Evolutionary conservation across 1,140 invertebrate species (phyloP).

Genomic region (Coenobita brevimanus): DNA sequence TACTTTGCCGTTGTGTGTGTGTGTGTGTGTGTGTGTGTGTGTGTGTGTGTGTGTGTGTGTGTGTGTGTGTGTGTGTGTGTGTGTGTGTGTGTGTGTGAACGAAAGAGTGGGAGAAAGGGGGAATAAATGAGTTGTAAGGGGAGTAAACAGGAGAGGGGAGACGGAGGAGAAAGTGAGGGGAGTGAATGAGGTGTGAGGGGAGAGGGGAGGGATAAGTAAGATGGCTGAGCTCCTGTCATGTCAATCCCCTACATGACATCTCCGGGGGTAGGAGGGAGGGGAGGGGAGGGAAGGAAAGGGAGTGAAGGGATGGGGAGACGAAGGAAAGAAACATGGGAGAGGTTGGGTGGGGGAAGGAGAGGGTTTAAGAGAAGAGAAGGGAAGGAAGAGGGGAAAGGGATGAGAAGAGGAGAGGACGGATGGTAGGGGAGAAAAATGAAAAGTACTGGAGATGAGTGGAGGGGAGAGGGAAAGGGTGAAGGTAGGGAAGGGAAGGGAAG

Average conservation of each 20-base stretch:
- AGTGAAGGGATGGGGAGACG: neutral
- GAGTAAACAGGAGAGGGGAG: neutral
- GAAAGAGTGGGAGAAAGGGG: neutral
- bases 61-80: conserved; percentile 23
- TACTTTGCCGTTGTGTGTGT: neutral
- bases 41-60: neutral
- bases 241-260: no score
- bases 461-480: neutral
- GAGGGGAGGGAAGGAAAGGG: neutral
- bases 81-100: conserved; percentile 1
- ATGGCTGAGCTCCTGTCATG: neutral
- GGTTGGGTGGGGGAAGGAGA: no score
- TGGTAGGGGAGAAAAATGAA: neutral
- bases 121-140: neutral
- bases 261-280: neutral
- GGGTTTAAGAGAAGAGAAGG: neutral
- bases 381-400: neutral
- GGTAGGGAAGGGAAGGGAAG: neutral
- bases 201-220: neutral
- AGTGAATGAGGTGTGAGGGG: neutral
- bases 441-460: no score
- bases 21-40: neutral
- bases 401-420: neutral
- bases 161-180: neutral
- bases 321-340: neutral